Evolutionary conservation across 2,113 vertebrate genomes (phyloP), one percentile per base, ranked within the genome.

Genomic region (Ramphastos sulfuratus): DNA sequence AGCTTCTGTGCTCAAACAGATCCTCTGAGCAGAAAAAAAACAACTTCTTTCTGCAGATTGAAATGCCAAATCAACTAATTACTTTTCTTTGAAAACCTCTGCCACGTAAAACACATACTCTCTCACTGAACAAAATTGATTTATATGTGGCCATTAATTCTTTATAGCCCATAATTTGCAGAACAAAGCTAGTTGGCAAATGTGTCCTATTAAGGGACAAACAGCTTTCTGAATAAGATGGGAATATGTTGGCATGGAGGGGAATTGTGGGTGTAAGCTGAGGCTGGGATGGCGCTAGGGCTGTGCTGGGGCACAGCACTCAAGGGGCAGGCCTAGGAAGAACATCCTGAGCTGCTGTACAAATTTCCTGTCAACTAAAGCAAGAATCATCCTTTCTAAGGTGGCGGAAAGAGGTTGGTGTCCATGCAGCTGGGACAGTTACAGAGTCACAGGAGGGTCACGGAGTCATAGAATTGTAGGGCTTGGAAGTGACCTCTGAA

Each of bases 61-160:
- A 95, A 97, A 96, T 94, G 77, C 94, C 82, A 86, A 92, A 93
- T 95, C 93, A 93, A 77, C 96, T 96, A 93, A 94, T 93, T 96
- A 88, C 85, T 94, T 95, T 78, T 90, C 92, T 95, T 95, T 96
- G 95, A 95, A 94, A 97, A 79, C 71, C 82, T 94, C 91, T 85
- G 24, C 91, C 85, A 69, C 88, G 73, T 93, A 95, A 87, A 87
- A 61, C 54, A 42, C 63, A 69, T 44, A 37, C 58, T 69, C 78
- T 74, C 74, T 50, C 35, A 37, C 58, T 78, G 79, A 95, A 82
- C 88, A 84, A 89, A 93, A 81, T 94, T 94, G 90, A 93, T 96
- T 96, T 96, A 92, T 94, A 96, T 82, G 85, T 73, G 71, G 33
- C 80, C 70, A 75, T 96, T 95, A 94, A 94, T 95, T 94, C 93